Percentiles rank a stretch among this genome's conserved stretches.
These are phyloP conservation scores for Atrina japonica DNA, from an alignment of 2,888 invertebrate species.

Conservation along the genomic window DNA sequence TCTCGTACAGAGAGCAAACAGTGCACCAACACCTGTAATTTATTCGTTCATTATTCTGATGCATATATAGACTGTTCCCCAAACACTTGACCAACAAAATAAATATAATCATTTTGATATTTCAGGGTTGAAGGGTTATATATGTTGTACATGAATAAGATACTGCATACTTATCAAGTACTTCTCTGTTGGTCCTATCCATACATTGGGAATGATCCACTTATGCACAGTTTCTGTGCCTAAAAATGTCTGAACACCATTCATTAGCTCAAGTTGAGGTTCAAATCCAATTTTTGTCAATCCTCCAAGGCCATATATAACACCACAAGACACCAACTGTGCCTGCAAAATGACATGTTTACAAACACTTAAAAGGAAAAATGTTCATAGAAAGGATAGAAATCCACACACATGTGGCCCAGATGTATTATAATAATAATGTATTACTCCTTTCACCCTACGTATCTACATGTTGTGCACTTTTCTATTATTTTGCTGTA, in stretches of 20 bases:
- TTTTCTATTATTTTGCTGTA: too few species aligned
- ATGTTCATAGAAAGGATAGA: too few species aligned
- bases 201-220: slow-evolving; percentile 68
- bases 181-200: slow-evolving; percentile 68
- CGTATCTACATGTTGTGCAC: too few species aligned
- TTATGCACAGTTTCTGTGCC: slow-evolving; percentile 68
- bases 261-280: slow-evolving; percentile 51
- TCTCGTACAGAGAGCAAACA: slow-evolving; percentile 71
- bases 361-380: neutral
- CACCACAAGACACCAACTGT: slow-evolving; percentile 55
- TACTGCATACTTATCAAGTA: slow-evolving; percentile 63
- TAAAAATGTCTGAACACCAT: slow-evolving; percentile 63
- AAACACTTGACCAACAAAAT: neutral
- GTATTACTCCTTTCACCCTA: too few species aligned
- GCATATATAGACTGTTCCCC: neutral
- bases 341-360: slow-evolving; percentile 45
- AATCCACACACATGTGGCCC: neutral
- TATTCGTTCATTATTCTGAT: too few species aligned
- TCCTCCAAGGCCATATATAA: slow-evolving; percentile 55
- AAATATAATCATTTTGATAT: neutral
- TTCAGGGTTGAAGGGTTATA: too few species aligned
- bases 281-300: slow-evolving; percentile 63
- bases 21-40: slow-evolving; percentile 62
- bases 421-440: too few species aligned
- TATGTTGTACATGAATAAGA: too few species aligned